phyloP scores from a whole-genome alignment of 2,113 vertebrate species.

The Neofelis nebulosa region DNA sequence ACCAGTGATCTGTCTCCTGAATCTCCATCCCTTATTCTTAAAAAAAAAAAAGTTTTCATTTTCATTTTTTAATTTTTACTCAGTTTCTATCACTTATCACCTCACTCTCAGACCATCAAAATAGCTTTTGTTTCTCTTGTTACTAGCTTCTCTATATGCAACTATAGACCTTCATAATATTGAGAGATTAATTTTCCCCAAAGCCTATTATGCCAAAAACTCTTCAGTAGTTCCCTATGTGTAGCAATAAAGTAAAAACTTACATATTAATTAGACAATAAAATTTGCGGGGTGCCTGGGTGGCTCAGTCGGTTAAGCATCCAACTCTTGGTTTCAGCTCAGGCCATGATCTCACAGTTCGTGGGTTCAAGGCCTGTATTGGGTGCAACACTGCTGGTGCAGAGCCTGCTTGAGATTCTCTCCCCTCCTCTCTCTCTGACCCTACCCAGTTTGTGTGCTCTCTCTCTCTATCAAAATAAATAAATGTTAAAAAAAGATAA shows the following conservation, averaged over 20 bases:
- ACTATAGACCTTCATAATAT: not conserved
- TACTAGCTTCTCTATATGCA: not conserved
- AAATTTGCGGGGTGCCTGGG: not conserved
- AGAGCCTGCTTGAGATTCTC: too few species aligned
- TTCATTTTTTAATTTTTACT: not conserved
- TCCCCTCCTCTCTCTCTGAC: too few species aligned
- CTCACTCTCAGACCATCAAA: not conserved
- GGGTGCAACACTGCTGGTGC: too few species aligned
- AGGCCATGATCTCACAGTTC: too few species aligned
- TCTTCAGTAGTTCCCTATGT: not conserved
- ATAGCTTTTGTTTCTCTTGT: not conserved
- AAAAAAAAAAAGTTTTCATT: not conserved
- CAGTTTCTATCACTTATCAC: not conserved
- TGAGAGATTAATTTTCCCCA: slow-evolving; percentile 1
- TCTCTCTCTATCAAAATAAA: too few species aligned
- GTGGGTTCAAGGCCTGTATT: too few species aligned
- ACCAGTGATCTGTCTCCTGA: not conserved
- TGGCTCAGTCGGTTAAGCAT: too few species aligned
- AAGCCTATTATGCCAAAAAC: not conserved
- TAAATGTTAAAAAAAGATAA: not conserved
- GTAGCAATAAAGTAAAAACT: not conserved
- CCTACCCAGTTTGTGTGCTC: too few species aligned
- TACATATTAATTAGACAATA: not conserved
- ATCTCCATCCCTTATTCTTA: not conserved
- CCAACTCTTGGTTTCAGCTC: too few species aligned